These are phyloP conservation scores for Campoplex capitator DNA, from an alignment of 2,888 invertebrate genomes.

Conservation along the genomic window DNA sequence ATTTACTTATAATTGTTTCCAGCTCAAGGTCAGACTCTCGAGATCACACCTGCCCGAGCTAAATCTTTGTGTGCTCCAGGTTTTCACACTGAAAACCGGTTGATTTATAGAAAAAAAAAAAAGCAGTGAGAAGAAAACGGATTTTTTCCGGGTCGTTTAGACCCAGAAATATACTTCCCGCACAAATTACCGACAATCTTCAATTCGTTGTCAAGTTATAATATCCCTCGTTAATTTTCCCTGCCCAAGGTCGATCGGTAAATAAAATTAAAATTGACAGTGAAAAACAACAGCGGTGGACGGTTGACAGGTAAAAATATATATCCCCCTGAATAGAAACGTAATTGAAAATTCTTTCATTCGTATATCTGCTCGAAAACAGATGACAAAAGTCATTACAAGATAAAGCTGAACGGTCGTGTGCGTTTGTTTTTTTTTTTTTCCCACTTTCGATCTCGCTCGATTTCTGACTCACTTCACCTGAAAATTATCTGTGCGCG, in stretches of 20 bases:
- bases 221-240: not conserved
- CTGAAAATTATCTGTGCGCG: slow-evolving; percentile 61
- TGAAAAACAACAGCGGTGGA: not conserved
- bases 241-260: not conserved
- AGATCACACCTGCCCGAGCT: not conserved
- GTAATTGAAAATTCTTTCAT: not conserved
- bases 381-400: not conserved
- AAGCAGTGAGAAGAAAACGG: not conserved
- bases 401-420: not conserved
- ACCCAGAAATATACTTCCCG: not conserved
- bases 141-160: not conserved
- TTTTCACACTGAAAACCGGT: not conserved
- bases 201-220: not conserved
- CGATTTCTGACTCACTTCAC: slow-evolving; percentile 62
- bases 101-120: not conserved
- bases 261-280: not conserved
- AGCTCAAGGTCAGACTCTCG: not conserved
- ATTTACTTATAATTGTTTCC: not conserved
- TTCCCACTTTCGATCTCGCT: slow-evolving; percentile 69
- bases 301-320: not conserved
- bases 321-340: not conserved
- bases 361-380: not conserved
- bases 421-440: not conserved
- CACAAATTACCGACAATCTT: not conserved
- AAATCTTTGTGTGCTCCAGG: not conserved